phyloP scores from a whole-genome alignment of 2,113 vertebrate genomes.

The human region GRCh38 chr9:109832001-109832500 shows the following conservation, averaged over 20 bases:
- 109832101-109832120: background rate
- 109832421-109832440: background rate
- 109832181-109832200: background rate
- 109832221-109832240: background rate
- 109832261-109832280: background rate
- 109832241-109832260: background rate
- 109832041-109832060: background rate
- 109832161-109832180: background rate
- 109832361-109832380: background rate
- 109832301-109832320: background rate
- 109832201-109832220: background rate
- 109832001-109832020: background rate
- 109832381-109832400: background rate
- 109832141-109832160: background rate
- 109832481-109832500: background rate
- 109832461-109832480: background rate
- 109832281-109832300: background rate
- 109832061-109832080: background rate
- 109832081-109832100: background rate
- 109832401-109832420: accelerated
- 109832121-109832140: background rate
- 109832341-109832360: background rate
- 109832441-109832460: background rate
- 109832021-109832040: background rate
- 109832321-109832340: background rate